Evolutionary conservation across 53 echinoderm and acorn worm species (phyloP), one percentile per base, ranked within the genome.

Genomic region (Antedon mediterranea): DNA sequence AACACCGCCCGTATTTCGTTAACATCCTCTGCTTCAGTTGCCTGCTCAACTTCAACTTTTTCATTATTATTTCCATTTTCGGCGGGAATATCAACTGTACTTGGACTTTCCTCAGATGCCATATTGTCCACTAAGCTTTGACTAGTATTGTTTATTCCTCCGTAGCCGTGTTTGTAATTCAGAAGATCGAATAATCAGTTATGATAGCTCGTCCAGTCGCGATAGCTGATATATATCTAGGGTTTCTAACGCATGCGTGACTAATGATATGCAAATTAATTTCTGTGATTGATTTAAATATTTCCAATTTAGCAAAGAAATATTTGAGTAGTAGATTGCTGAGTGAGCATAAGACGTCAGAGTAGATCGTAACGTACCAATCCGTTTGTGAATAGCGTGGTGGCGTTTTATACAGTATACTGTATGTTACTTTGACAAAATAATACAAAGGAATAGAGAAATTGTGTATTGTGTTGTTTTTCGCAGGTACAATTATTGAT

Each of bases 1-100:
- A 88, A 84, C 43, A 88, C 84, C 30, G 87, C 76, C 29, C 88
- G 20, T 84, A 88, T 88, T 74, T 84, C 88, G 23, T 77, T 71
- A 31, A 32, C 30, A 43, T 78, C 31, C n/a, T 43, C 71, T 71
- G 27, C 71, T 82, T 80, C 82, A 5, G 78, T 71, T 4, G 79
- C 82, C 41, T 76, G 72, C 32, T 72, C 37, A 30, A 43, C 29
- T 7, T 79, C 71, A 0, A 75, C 80, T 32, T 79, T 31, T 29
- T 77, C 74, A 15, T 42, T 75, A 4, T 71, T 11, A 30, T 34
- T 20, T 18, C 82, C 29, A 78, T 78, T 71, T 29, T 78, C 78
- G 14, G 82, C 9, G 23, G 76, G 78, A 23, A 37, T 82, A 26
- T 74, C 84, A 23, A 27, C 43, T 15, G 27, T 11, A 28, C 71